Evolutionary conservation across 2,888 invertebrate genomes (phyloP), one percentile per base, ranked within the genome.

Genomic region (Catocala nupta): DNA sequence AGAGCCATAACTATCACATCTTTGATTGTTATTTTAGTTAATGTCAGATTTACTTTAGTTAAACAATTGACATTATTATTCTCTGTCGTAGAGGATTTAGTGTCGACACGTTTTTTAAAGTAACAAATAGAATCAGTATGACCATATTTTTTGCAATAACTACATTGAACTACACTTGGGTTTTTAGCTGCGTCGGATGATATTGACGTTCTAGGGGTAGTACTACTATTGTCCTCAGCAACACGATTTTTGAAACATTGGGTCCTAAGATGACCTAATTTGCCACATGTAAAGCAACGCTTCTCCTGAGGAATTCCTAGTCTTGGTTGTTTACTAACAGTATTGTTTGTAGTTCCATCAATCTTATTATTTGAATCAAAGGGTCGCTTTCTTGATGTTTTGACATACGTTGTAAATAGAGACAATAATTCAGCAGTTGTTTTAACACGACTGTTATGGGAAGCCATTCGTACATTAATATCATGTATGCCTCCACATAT

Each of bases 351-450:
- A 5, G 33, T 11, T 0, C 55, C 8, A 10, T n/a, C 45, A 45
- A 10, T 55, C 6, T 33, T 16, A 7, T 12, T n/a, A 12, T 34
- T 44, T 8, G 9, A 34, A 3, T 34, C 12, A 13, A 16, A 16
- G 16, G 16, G 16, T 16, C 58, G 33, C 12, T 51, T 51, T 39
- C 25, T 52, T 5, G 45, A 10, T 5, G 5, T 5, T 63, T 78
- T 80, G 0, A 49, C 49, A 16, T 81, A 78, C 0, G 70, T 56
- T 0, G 77, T 56, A 25, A 78, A 68, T 9, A 77, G 50, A 2
- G 77, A 34, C 8, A 81, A 75, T 3, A 78, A 33, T 13, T 70
- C 76, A 0, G 77, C 62, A 0, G 75, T 70, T 1, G 68, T 71
- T 4, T 13, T 63, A 5, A 74, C 70, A 44, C 25, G 39, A 48